Conservation (phyloP, 2,113 vertebrate genomes). For the Athene cunicularia region DNA sequence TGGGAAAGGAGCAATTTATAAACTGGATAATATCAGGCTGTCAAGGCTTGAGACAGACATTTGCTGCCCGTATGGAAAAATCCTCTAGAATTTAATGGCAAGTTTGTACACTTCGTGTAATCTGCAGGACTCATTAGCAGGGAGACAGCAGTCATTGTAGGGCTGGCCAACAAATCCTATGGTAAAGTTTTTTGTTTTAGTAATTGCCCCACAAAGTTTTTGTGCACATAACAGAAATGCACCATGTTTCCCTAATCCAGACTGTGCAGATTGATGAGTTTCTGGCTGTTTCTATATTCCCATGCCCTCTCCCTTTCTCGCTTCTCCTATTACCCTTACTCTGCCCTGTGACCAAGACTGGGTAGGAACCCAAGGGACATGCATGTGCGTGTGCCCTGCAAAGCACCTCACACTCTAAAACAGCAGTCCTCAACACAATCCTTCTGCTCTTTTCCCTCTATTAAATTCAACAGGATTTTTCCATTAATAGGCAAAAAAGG, state of each 20-base stretch:
- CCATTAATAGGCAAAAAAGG: not conserved
- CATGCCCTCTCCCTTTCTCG: not conserved
- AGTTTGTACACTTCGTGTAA: not conserved
- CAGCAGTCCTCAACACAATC: not conserved
- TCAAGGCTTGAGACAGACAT: not conserved
- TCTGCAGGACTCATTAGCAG: not conserved
- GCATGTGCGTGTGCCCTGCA: not conserved
- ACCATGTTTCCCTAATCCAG: not conserved
- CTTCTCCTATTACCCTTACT: not conserved
- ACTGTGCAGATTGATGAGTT: not conserved
- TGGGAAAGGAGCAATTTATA: not conserved
- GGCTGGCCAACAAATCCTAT: not conserved
- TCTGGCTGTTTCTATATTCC: not conserved
- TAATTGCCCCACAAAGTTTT: not conserved
- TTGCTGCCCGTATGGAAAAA: constrained; percentile 33
- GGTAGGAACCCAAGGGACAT: not conserved
- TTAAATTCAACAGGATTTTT: constrained; percentile 50
- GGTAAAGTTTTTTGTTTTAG: not conserved
- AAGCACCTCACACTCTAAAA: not conserved
- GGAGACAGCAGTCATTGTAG: not conserved
- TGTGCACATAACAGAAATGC: not conserved
- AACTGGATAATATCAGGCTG: not conserved
- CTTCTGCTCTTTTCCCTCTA: not conserved
- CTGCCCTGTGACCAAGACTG: rapidly evolving
- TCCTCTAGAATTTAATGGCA: not conserved